Base-by-base conservation (phyloP, 2,113 vertebrate species). In the Tachycineta bicolor region DNA sequence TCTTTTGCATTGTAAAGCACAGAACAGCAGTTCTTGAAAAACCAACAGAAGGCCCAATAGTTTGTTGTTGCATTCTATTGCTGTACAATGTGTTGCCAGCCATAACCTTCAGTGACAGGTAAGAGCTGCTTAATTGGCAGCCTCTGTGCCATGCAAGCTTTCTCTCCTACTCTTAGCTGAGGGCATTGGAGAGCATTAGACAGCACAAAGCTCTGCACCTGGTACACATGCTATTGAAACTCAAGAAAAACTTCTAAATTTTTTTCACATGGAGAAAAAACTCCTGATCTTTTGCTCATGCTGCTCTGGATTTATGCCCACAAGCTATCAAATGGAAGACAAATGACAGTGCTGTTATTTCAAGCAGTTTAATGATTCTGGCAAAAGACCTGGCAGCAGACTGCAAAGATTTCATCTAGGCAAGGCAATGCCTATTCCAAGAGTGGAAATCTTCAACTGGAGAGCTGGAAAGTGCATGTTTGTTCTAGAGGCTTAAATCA, bases 371-470 rank as follows among this genome's bases (percentile, higher is more conserved):
- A 96, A 95, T 89, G 80, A 75, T 81, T 96, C 76, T 96, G 96
- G 96, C 96, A 90, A 93, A 74, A 88, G 62, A 83, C 39, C 60
- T 90, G 94, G 85, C 41, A 88, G 83, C 41, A 75, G 52, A 17
- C 52, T 95, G 88, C 88, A 82, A 92, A 88, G 73, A 94, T 93
- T 95, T 95, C 83, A 95, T 90, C 92, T 94, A 94, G 85, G 80
- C 94, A 95, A 95, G 83, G 93, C 90, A 90, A 81, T 95, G 88
- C 93, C 94, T 93, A 82, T 92, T 97, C 90, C 94, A 96, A 96
- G 83, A 88, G 49, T 94, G 80, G 88, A 96, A 93, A 93, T 94
- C 87, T 97, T 93, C 92, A 95, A 56, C 83, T 71, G 90, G 60
- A 96, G 88, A 84, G 58, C 77, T 97, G 96, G 92, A 90, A 96